Percentiles rank a stretch among this genome's conserved stretches.
phyloP scores from a whole-genome alignment of 2,888 invertebrate genomes.

The Lottia scabra region DNA sequence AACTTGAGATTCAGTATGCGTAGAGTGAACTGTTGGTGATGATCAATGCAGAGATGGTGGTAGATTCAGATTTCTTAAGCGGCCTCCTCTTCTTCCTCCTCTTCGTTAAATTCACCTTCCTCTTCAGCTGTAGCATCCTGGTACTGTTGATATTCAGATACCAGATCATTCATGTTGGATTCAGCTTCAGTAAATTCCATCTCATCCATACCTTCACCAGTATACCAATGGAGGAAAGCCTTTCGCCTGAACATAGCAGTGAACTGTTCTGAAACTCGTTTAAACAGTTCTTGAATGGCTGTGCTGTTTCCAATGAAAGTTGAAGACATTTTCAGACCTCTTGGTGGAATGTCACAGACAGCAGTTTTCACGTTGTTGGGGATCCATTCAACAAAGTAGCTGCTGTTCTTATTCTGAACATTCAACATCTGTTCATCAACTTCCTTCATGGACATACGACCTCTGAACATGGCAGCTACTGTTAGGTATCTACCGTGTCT shows the following conservation, averaged over 20 bases:
- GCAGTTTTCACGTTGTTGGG: constrained; percentile 90
- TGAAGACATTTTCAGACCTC: constrained; percentile 89
- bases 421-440: constrained; percentile 92
- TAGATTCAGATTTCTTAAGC: too few species aligned
- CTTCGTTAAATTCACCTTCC: constrained; percentile 40
- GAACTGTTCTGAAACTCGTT: constrained; percentile 55
- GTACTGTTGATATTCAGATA: constrained; percentile 69
- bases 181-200: constrained; percentile 97
- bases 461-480: constrained; percentile 87
- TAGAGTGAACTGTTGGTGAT: too few species aligned
- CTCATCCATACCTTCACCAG: constrained; percentile 97
- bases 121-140: constrained; percentile 64
- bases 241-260: constrained; percentile 96
- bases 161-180: constrained; percentile 86
- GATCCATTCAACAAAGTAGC: constrained; percentile 91
- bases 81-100: constrained; percentile 17
- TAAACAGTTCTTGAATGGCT: constrained; percentile 58
- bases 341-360: constrained; percentile 91
- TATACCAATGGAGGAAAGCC: constrained; percentile 98
- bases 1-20: too few species aligned
- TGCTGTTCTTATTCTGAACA: constrained; percentile 93
- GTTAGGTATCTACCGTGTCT: constrained; percentile 90
- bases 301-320: constrained; percentile 81
- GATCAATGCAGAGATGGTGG: background rate
- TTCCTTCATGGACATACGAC: constrained; percentile 94